Base-by-base conservation (phyloP, 2,888 invertebrate species). In the Drosophila macrospina region DNA sequence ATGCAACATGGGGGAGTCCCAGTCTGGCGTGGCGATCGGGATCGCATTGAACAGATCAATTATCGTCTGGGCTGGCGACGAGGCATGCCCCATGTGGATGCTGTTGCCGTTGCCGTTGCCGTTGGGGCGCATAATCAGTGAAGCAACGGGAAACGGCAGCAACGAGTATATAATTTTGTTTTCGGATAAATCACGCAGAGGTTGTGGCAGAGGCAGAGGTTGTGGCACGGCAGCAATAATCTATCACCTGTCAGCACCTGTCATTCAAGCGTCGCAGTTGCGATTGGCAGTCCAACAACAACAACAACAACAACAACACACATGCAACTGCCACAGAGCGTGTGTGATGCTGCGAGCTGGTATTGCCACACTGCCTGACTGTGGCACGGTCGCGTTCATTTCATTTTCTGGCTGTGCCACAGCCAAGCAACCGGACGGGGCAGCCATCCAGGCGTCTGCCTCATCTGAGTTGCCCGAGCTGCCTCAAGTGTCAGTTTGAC, bases 161-260 rank as follows among this genome's bases (percentile, higher is more conserved):
- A 7, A 28, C 7, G 20, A 20, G 2, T 68, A 70, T 72, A 74
- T 76, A 78, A 80, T 77, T 76, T 26, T n/a, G 34, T 63, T 78
- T 74, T 72, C 57, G 86, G 86, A 87, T 87, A 85, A 88, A 85
- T 85, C 84, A 85, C 88, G 88, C 82, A 82, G 70, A 56, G 71
- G 59, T 79, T 39, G 36, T 13, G 34, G 39, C 50, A 15, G 56
- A 13, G 24, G 26, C 54, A 13, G 24, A 41, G 26, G 63, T 59
- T 63, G 15, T 15, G 51, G 61, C 52, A 68, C 60, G 52, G 77
- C 80, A 76, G 82, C 83, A 88, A 88, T 88, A 91, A 91, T 91
- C 90, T 90, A 91, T 91, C 91, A 91, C 91, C 91, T 91, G 91
- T 91, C 91, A 91, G 90, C 91, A 91, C 90, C 91, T 91, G 91